These are phyloP conservation scores for Syrmaticus mikado DNA, from an alignment of 2,113 vertebrate species.

Conservation along the genomic window DNA sequence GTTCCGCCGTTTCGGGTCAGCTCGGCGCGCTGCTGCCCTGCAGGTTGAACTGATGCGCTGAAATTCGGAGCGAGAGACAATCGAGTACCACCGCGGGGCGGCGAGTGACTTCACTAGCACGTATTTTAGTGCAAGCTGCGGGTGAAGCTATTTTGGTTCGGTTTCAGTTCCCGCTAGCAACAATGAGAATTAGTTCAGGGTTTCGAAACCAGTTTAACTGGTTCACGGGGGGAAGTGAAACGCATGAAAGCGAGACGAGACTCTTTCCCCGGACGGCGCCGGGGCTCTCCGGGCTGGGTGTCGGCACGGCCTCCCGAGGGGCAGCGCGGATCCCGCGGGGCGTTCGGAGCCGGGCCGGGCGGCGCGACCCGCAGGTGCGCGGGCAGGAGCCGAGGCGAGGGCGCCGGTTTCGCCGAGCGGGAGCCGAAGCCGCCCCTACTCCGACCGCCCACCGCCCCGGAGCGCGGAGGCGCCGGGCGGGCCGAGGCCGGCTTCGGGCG, in stretches of 20 bases:
- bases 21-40: neutral
- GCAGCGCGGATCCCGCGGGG: no score
- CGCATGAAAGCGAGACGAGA: neutral
- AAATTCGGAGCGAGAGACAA: neutral
- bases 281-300: neutral
- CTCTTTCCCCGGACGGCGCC: neutral
- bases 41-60: neutral
- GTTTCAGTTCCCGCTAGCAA: neutral
- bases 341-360: no score
- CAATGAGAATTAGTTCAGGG: neutral
- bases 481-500: no score
- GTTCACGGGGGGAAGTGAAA: neutral
- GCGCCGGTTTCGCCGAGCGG: no score
- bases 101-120: neutral
- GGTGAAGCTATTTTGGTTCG: neutral
- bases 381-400: no score
- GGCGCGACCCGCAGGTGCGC: no score
- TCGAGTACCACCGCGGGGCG: neutral
- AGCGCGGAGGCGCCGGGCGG: no score
- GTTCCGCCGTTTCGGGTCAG: no score
- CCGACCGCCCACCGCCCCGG: no score
- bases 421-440: no score
- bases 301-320: neutral
- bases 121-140: neutral
- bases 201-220: neutral